Percentiles rank a stretch among this genome's conserved stretches.
These are phyloP conservation scores for Crotalus helleri DNA, from an alignment of 2,113 vertebrate species.

Conservation along the genomic window DNA sequence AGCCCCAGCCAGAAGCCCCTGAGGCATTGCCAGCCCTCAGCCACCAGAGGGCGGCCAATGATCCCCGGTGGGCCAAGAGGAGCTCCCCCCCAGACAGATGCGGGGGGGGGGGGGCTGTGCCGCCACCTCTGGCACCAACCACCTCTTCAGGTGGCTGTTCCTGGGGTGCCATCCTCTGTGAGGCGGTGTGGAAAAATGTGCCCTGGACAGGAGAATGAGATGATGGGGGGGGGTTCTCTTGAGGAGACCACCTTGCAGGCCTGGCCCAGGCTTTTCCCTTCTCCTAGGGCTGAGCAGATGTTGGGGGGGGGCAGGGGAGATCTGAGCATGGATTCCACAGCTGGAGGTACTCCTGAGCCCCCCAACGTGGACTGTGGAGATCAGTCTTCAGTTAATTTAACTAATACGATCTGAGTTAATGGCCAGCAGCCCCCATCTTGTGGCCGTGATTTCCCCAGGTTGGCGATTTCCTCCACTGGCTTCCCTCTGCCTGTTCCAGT, in stretches of 20 bases:
- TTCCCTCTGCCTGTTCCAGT: too few species aligned
- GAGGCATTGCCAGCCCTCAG: not conserved
- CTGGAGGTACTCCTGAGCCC: not conserved
- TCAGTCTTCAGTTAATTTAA: not conserved
- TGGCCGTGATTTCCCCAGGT: not conserved
- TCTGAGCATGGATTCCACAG: not conserved
- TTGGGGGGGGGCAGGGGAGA: not conserved
- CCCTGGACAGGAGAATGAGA: not conserved
- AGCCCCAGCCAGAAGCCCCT: not conserved
- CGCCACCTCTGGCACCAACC: not conserved
- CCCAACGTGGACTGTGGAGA: not conserved
- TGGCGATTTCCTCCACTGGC: not conserved
- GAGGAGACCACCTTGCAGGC: not conserved
- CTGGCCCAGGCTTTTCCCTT: not conserved
- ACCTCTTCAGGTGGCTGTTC: not conserved
- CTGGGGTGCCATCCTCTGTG: not conserved
- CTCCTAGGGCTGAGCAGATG: not conserved
- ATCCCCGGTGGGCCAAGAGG: not conserved
- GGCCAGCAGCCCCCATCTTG: not conserved
- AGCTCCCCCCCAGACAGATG: not conserved
- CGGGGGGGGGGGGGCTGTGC: not conserved
- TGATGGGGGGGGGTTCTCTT: rapidly evolving
- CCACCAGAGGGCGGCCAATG: not conserved
- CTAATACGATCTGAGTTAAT: not conserved
- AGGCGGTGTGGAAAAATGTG: not conserved